These are phyloP conservation scores for Periophthalmodon schlosseri DNA, from an alignment of 2,113 vertebrate genomes.

Conservation along the genomic window DNA sequence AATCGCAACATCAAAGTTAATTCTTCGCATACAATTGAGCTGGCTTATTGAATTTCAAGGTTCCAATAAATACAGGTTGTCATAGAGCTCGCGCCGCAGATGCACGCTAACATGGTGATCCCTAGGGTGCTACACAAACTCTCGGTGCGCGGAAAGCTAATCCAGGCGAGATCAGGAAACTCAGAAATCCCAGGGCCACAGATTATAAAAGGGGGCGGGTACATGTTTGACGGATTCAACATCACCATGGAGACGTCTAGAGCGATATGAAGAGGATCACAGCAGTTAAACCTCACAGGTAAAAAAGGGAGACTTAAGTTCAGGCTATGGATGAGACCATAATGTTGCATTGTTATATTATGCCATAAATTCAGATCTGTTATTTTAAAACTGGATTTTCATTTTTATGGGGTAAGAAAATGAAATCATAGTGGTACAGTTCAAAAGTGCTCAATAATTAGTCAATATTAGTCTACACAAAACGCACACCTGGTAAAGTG, in stretches of 20 bases:
- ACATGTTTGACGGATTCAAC: slow-evolving; percentile 10
- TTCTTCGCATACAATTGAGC: slow-evolving; percentile 57
- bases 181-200: slow-evolving; percentile 27
- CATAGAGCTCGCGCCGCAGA: slow-evolving; percentile 37
- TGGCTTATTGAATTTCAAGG: slow-evolving; percentile 59
- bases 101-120: slow-evolving; percentile 44
- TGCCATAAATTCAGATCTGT: neutral
- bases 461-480: neutral
- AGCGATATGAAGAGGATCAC: slow-evolving; percentile 3
- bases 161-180: slow-evolving; percentile 48
- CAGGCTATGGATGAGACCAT: neutral
- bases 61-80: slow-evolving; percentile 46
- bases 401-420: neutral
- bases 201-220: slow-evolving; percentile 22
- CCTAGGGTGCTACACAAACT: slow-evolving; percentile 42
- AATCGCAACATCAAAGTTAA: slow-evolving; percentile 54
- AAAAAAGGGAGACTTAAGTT: neutral
- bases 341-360: neutral
- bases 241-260: neutral
- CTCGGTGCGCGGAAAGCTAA: slow-evolving; percentile 37
- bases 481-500: neutral
- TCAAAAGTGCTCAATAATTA: neutral
- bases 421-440: neutral
- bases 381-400: neutral
- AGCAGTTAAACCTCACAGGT: neutral